Evolutionary conservation across 1,140 invertebrate genomes (phyloP).

Genomic region (Zeugodacus cucurbitae): DNA sequence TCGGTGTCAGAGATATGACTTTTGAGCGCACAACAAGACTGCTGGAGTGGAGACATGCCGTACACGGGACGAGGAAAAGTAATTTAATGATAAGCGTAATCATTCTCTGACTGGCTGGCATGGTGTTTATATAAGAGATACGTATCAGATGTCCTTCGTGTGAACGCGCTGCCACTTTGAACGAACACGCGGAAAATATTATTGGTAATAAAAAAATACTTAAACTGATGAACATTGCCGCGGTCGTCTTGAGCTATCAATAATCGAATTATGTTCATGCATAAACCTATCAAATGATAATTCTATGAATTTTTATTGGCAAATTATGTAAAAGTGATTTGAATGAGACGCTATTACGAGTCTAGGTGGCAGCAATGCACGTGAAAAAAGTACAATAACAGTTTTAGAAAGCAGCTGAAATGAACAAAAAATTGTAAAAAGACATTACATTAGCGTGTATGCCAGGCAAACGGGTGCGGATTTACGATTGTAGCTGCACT

Average conservation of each 20-base stretch:
- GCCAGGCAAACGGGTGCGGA: neutral
- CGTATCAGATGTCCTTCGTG: slow-evolving; percentile 7
- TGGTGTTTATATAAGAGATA: neutral
- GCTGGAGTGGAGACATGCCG: too few relatives aligned
- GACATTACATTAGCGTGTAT: neutral
- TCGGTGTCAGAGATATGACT: neutral
- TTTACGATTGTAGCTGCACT: neutral
- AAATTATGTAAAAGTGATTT: slow-evolving; percentile 42
- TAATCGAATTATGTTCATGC: slow-evolving; percentile 15
- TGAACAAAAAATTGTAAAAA: neutral
- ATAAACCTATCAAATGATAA: slow-evolving; percentile 43
- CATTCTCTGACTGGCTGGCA: neutral
- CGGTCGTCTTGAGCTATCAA: neutral
- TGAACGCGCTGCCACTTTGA: neutral
- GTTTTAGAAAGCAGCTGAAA: neutral
- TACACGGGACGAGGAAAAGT: neutral
- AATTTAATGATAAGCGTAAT: slow-evolving; percentile 15
- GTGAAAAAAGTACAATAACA: neutral
- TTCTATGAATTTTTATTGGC: slow-evolving; percentile 46
- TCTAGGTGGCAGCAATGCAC: neutral
- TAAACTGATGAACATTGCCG: neutral
- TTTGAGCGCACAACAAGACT: neutral
- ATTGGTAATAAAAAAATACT: slow-evolving; percentile 9
- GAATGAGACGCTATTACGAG: slow-evolving; percentile 24
- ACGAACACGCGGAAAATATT: neutral